Conservation (phyloP, 2,797 vertebrate species). For the Oreochromis grahami region DNA sequence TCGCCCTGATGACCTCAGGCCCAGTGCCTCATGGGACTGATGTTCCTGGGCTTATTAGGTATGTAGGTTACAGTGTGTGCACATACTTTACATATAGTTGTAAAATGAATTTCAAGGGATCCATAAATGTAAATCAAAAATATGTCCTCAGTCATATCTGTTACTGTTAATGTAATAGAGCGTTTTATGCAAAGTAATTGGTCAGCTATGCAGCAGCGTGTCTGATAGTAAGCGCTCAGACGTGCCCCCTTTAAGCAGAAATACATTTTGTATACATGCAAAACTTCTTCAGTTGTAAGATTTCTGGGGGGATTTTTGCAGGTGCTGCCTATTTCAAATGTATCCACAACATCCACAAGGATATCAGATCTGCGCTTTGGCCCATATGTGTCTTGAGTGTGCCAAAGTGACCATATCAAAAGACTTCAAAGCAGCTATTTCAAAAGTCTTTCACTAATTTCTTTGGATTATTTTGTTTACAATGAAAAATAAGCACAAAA, state of each 20-base stretch:
- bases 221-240: not conserved
- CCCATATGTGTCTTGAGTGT: not conserved
- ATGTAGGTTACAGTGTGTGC: not conserved
- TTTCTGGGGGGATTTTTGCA: rapidly evolving
- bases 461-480: not conserved
- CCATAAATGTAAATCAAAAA: not conserved
- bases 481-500: rapidly evolving
- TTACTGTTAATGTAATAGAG: not conserved
- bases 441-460: not conserved
- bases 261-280: not conserved
- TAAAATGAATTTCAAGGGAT: not conserved
- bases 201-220: not conserved
- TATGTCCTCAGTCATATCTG: not conserved
- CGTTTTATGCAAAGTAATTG: not conserved
- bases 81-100: not conserved
- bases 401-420: not conserved
- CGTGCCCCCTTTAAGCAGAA: not conserved
- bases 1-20: slow-evolving; percentile 77
- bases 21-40: slow-evolving; percentile 86
- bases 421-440: not conserved
- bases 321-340: not conserved
- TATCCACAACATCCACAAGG: not conserved
- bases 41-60: slow-evolving; percentile 91
- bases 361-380: not conserved
- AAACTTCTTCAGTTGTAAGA: not conserved